Conservation (phyloP, 2,888 invertebrate genomes). For the Macropis europaea region DNA sequence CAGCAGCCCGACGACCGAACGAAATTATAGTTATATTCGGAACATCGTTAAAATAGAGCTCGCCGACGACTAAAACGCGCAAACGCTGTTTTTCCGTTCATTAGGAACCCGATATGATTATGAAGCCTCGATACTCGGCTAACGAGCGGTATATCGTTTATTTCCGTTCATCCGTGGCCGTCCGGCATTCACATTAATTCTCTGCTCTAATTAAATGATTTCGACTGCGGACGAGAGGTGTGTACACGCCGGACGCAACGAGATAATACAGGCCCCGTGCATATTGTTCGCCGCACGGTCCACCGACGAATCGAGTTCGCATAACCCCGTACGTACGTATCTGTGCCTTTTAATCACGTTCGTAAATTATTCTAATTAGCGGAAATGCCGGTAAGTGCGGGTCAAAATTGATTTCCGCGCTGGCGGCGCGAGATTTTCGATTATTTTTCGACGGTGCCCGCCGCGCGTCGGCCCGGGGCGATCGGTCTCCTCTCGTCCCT, state of each 20-base stretch:
- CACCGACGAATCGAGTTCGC: not conserved
- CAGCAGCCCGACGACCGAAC: conserved; percentile 24
- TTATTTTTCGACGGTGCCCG: conserved; percentile 17
- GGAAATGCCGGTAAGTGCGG: conserved; percentile 38
- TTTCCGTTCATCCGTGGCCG: conserved; percentile 37
- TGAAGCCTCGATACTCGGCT: conserved; percentile 43
- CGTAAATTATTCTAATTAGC: conserved; percentile 56
- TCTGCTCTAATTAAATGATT: conserved; percentile 59
- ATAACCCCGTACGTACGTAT: not conserved
- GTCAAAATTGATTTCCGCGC: conserved; percentile 45
- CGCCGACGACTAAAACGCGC: conserved; percentile 12
- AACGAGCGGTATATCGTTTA: conserved; percentile 59
- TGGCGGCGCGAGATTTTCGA: not conserved
- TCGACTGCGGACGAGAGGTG: conserved; percentile 4
- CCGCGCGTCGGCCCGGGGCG: not conserved
- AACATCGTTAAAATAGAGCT: conserved; percentile 46
- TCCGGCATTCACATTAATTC: conserved; percentile 53
- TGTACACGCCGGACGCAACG: not conserved
- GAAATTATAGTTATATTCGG: conserved; percentile 50
- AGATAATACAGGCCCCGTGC: conserved; percentile 33
- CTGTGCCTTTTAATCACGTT: conserved; percentile 46
- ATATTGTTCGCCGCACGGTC: conserved; percentile 17
- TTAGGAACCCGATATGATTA: conserved; percentile 54
- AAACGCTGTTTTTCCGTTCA: conserved; percentile 60
- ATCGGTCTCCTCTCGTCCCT: conserved; percentile 1